Evolutionary conservation across 2,888 invertebrate genomes (phyloP), one percentile per base, ranked within the genome.

Genomic region (Sphaerophoria taeniata): DNA sequence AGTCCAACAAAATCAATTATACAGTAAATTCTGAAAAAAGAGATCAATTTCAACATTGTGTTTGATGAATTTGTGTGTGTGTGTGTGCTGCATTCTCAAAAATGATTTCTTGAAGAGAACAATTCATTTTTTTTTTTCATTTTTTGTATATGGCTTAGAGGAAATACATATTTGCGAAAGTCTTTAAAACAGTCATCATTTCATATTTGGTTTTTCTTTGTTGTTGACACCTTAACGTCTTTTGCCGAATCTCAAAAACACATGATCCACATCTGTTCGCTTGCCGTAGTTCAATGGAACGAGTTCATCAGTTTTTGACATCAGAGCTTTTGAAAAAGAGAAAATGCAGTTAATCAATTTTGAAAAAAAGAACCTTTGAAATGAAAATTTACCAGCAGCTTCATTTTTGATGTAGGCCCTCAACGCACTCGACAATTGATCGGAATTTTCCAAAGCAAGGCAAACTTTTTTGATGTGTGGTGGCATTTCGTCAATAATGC

Each of bases 251-350:
- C 97, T 95, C 89, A 97, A 94, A 93, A 97, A 97, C 74, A 97
- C 97, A 92, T 97, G 97, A 89, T 97, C 97, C 63, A 97, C 96
- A 92, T 97, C 97, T 90, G 97, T 97, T 85, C 97, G 94, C 92
- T 97, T 97, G 87, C 95, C 96, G 87, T 94, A 94, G 92, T 95
- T 91, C 80, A 89, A 89, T 63, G 87, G 87, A 12, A 90, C 79
- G 43, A 90, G 86, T 81, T 92, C 92, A 49, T 92, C 92, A 0
- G 91, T 89, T 88, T 90, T 90, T 43, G 91, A 89, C 65, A 92
- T 89, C 63, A 92, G 84, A 53, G 91, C 92, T 92, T 60, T 24
- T 61, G 61, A 24, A 24, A 36, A 72, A 16, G 34, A 11, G 1
- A 36, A 36, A 56, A 9, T 3, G 36, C 7, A 34, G 2, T 9